These are phyloP conservation scores for Alosa sapidissima DNA, from an alignment of 2,797 vertebrate species.

Conservation along the genomic window DNA sequence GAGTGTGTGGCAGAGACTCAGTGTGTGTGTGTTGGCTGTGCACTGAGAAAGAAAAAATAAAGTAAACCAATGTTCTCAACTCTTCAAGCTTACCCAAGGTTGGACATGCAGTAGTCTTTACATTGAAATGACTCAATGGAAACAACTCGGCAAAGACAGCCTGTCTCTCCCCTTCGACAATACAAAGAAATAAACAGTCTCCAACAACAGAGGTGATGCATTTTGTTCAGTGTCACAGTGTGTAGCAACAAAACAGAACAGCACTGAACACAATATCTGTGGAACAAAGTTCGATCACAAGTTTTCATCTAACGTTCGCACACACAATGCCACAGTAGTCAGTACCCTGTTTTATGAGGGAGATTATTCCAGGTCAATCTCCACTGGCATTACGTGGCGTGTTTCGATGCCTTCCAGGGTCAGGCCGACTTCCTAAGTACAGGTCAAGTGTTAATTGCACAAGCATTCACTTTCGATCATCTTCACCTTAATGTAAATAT, in stretches of 20 bases:
- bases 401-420: conserved; percentile 53
- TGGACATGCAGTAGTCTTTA: conserved; percentile 61
- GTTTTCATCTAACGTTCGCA: conserved; percentile 44
- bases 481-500: conserved; percentile 59
- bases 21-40: conserved; percentile 24
- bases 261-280: conserved; percentile 38
- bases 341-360: conserved; percentile 76
- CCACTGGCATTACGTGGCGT: conserved; percentile 54
- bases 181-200: conserved; percentile 46
- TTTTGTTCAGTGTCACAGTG: conserved; percentile 56
- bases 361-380: conserved; percentile 46
- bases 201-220: conserved; percentile 38
- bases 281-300: conserved; percentile 46
- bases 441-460: conserved; percentile 71
- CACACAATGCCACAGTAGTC: conserved; percentile 46
- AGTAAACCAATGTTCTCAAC: conserved; percentile 57
- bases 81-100: conserved; percentile 68
- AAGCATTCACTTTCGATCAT: conserved; percentile 58
- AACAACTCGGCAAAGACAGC: conserved; percentile 42
- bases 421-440: conserved; percentile 63
- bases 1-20: conserved; percentile 48
- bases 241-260: conserved; percentile 47
- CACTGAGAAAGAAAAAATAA: conserved; percentile 14
- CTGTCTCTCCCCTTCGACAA: conserved; percentile 34
- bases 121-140: conserved; percentile 49